Evolutionary conservation across 2,888 invertebrate genomes (phyloP).

Genomic region (Agonopterix arenella): DNA sequence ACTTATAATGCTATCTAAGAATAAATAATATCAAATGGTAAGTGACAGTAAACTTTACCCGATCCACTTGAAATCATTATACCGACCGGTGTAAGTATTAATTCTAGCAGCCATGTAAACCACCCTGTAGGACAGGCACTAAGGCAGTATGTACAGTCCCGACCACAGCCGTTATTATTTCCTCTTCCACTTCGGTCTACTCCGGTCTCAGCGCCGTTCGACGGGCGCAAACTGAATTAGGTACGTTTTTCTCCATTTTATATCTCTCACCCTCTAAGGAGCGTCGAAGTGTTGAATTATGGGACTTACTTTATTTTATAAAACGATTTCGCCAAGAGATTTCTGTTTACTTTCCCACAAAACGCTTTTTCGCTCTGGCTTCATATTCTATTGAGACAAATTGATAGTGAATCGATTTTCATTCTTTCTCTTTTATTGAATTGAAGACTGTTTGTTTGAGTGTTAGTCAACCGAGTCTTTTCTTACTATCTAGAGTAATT

Average conservation of each 20-base stretch:
- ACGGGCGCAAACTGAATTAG: conserved; percentile 65
- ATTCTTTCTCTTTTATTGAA: neutral
- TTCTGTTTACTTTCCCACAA: conserved; percentile 60
- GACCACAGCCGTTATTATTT: conserved; percentile 55
- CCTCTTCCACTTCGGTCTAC: conserved; percentile 28
- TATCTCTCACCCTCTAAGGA: conserved; percentile 57
- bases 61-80: too few species aligned
- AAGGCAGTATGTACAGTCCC: conserved; percentile 19
- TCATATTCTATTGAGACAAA: conserved; percentile 40
- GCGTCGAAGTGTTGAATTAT: conserved; percentile 69
- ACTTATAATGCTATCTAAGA: too few species aligned
- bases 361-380: conserved; percentile 39
- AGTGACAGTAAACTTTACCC: too few species aligned
- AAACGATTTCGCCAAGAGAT: conserved; percentile 55
- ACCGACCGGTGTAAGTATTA: too few species aligned
- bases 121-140: too few species aligned
- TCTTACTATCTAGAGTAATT: too few species aligned
- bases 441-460: too few species aligned
- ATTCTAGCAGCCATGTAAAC: too few species aligned
- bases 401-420: conserved; percentile 28
- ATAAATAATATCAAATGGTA: too few species aligned
- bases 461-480: too few species aligned
- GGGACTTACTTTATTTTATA: conserved; percentile 70
- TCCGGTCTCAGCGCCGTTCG: conserved; percentile 27
- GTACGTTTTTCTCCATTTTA: conserved; percentile 68